These are phyloP conservation scores for Ranitomeya variabilis DNA, from an alignment of 2,113 vertebrate species.

Conservation along the genomic window DNA sequence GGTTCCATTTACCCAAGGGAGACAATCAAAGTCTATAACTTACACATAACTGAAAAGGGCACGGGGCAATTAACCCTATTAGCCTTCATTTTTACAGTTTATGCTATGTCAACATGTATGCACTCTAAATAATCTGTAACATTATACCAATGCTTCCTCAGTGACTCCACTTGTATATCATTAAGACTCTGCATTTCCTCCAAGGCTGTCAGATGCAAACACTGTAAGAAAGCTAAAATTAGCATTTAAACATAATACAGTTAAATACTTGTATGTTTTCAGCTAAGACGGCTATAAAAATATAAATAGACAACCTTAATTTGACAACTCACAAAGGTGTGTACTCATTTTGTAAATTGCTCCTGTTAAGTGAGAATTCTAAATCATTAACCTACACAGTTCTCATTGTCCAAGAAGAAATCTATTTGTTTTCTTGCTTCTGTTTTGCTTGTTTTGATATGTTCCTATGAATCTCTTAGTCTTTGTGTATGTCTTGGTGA, in stretches of 20 bases:
- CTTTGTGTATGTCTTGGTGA: conserved; percentile 4
- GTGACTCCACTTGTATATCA: conserved; percentile 55
- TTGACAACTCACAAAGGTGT: conserved; percentile 31
- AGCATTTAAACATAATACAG: conserved; percentile 27
- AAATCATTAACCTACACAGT: conserved; percentile 45
- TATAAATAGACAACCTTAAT: conserved; percentile 37
- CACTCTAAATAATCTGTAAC: conserved; percentile 75
- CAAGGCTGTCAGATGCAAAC: conserved; percentile 33
- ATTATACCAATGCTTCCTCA: conserved; percentile 63
- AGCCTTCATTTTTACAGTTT: conserved; percentile 78
- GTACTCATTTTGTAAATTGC: conserved; percentile 52
- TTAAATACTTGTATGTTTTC: conserved; percentile 38
- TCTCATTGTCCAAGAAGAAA: conserved; percentile 28
- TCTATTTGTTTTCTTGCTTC: conserved; percentile 30
- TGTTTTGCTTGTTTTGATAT: conserved; percentile 7
- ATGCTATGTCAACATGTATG: conserved; percentile 77
- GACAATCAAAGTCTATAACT: conserved; percentile 81
- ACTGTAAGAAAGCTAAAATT: conserved; percentile 48
- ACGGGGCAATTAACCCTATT: conserved; percentile 99
- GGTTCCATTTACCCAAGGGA: conserved; percentile 85
- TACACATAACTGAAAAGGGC: conserved; percentile 86
- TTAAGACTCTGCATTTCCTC: conserved; percentile 64
- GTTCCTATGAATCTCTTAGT: neutral
- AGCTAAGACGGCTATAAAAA: neutral
- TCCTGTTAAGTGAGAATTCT: conserved; percentile 39